These are phyloP conservation scores for Pyrrhosoma nymphula DNA, from an alignment of 2,888 invertebrate genomes.

Conservation along the genomic window DNA sequence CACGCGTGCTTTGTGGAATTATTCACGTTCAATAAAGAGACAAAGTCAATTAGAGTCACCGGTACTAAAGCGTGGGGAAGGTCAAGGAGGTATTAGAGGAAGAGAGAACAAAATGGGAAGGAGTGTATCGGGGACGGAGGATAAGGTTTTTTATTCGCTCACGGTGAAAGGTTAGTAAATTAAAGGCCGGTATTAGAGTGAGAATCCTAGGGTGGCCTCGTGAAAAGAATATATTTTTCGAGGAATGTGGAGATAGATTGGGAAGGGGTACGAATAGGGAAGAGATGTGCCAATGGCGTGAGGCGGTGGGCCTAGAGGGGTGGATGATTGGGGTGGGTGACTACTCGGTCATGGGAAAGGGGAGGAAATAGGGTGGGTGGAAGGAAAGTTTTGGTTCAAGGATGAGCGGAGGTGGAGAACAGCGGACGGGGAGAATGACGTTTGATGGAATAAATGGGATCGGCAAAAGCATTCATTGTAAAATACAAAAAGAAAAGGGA, in stretches of 20 bases:
- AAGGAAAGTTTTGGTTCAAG: not conserved
- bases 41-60: too few relatives aligned
- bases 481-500: not conserved
- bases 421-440: not conserved
- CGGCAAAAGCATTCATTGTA: not conserved
- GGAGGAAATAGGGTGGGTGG: not conserved
- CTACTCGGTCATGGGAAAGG: not conserved
- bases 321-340: not conserved
- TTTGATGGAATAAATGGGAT: not conserved
- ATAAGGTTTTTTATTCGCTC: not conserved
- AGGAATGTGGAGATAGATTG: not conserved
- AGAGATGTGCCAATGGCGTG: not conserved
- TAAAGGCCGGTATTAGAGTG: not conserved
- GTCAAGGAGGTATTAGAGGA: too few relatives aligned
- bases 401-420: not conserved
- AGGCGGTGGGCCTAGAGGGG: not conserved
- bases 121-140: not conserved
- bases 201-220: not conserved
- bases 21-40: too few relatives aligned
- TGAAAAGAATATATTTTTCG: not conserved
- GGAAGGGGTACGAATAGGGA: not conserved
- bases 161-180: not conserved
- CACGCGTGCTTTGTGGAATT: too few relatives aligned
- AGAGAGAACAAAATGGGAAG: not conserved
- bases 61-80: too few relatives aligned